Percentiles rank a stretch among this genome's conserved stretches.
phyloP scores from a whole-genome alignment of 2,797 vertebrate species.

The Micromesistius poutassou region DNA sequence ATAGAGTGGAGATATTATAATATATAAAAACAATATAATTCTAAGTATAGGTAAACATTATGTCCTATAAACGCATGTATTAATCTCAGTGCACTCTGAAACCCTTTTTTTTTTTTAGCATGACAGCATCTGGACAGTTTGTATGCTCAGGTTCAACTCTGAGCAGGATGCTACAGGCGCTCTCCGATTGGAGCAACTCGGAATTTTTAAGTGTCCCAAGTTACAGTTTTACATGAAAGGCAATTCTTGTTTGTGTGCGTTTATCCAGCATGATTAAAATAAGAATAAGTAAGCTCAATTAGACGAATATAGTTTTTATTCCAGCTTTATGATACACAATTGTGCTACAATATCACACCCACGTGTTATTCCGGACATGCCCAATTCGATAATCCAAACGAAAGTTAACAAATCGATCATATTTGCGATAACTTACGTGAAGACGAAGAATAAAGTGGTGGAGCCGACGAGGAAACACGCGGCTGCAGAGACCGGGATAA shows the following conservation, averaged over 20 bases:
- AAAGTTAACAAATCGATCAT: neutral
- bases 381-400: neutral
- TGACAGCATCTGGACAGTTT: neutral
- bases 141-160: neutral
- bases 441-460: constrained; percentile 94
- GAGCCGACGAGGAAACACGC: constrained; percentile 87
- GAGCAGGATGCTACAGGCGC: too few species aligned
- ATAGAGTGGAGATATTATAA: neutral
- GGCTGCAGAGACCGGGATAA: constrained; percentile 91
- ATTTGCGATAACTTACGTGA: constrained; percentile 83
- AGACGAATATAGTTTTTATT: neutral
- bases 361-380: neutral
- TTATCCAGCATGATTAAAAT: too few species aligned
- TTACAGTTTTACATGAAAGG: neutral
- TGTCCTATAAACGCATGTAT: neutral
- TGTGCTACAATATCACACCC: neutral
- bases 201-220: neutral
- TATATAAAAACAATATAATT: neutral
- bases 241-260: too few species aligned
- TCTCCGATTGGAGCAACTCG: neutral
- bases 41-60: neutral
- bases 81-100: neutral
- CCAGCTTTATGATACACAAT: neutral
- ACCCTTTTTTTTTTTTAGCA: neutral
- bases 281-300: neutral